Evolutionary conservation across 2,888 invertebrate genomes (phyloP).

Genomic region (Sicus ferrugineus): DNA sequence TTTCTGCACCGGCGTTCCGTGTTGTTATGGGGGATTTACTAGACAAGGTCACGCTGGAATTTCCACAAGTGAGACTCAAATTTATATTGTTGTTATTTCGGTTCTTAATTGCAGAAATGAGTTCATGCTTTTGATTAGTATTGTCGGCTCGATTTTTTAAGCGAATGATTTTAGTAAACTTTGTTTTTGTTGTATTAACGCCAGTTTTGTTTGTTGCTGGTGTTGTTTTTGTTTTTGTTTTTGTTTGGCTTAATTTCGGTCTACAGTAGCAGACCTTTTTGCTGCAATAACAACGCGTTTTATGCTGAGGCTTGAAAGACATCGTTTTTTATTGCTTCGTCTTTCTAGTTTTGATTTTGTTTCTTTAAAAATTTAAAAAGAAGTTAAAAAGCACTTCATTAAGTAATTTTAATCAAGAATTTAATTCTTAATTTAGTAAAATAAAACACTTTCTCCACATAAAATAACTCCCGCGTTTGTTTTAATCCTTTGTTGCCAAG

Average conservation of each 20-base stretch:
- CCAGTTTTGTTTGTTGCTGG: neutral
- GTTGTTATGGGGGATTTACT: neutral
- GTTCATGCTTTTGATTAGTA: neutral
- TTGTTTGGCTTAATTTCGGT: neutral
- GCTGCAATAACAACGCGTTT: slow-evolving; percentile 20
- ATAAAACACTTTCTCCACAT: too few species aligned
- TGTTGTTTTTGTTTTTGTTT: neutral
- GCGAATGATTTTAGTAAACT: slow-evolving; percentile 10
- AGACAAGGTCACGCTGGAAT: neutral
- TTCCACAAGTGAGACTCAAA: neutral
- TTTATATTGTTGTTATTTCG: neutral
- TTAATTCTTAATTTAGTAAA: too few species aligned
- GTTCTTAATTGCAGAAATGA: neutral
- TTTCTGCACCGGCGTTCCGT: too few species aligned
- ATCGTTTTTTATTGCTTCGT: neutral
- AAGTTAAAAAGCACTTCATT: too few species aligned
- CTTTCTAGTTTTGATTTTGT: neutral
- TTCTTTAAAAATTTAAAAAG: too few species aligned
- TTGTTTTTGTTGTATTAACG: neutral
- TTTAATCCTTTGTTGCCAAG: too few species aligned
- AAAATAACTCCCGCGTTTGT: too few species aligned
- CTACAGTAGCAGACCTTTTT: neutral
- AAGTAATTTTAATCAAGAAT: too few species aligned
- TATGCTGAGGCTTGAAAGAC: slow-evolving; percentile 29
- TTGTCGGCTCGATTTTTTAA: neutral